Conservation (phyloP, 2,113 vertebrate species). For the Silurus asotus region DNA sequence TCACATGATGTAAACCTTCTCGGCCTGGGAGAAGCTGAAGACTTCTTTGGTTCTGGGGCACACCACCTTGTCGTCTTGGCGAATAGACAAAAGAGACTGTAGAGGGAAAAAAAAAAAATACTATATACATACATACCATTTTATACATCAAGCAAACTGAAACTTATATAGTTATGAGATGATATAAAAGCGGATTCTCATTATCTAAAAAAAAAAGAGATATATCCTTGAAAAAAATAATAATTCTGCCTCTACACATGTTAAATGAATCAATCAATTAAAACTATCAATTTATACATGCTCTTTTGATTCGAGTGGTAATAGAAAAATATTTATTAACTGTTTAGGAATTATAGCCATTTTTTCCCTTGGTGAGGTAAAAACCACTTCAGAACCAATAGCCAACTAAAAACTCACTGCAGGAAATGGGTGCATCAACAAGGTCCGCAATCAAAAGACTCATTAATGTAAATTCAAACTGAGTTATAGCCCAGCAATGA, state of each 20-base stretch:
- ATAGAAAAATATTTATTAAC: no score
- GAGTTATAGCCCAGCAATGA: no score
- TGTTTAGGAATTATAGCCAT: no score
- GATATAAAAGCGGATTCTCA: neutral
- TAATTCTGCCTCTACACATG: neutral
- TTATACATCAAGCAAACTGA: neutral
- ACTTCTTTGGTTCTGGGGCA: conserved; percentile 99
- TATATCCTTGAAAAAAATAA: neutral
- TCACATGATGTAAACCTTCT: conserved; percentile 99
- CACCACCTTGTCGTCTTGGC: conserved; percentile 97
- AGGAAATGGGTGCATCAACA: no score
- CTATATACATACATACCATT: neutral
- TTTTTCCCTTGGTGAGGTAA: no score
- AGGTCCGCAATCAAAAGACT: no score
- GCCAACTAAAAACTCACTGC: no score
- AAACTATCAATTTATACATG: no score
- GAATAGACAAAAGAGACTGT: conserved; percentile 97
- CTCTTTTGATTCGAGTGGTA: no score
- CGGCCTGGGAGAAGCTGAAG: conserved; percentile 99
- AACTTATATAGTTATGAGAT: neutral
- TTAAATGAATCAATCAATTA: neutral
- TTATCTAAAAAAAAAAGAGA: no score
- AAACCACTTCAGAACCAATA: no score
- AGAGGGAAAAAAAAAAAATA: conserved; percentile 50
- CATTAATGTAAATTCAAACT: no score